Evolutionary conservation across 2,797 vertebrate species (phyloP), one percentile per base, ranked within the genome.

Genomic region (Falco rusticolus): DNA sequence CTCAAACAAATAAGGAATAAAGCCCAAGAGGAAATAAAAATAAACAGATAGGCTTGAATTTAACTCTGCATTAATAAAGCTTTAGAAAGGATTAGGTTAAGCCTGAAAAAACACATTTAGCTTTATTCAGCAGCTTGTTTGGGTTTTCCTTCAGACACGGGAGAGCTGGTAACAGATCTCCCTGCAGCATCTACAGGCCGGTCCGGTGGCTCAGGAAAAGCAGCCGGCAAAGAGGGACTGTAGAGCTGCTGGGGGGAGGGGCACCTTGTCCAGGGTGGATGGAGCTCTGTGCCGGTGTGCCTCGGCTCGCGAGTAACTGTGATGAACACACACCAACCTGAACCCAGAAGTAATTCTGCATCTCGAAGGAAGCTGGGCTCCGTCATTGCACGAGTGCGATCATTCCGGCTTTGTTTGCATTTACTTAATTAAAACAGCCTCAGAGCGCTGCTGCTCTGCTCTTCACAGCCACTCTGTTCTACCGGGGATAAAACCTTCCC

Each of bases 31-130:
- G n/a, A 69, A 77, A 81, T n/a, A 78, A 79, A 94, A 87, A 72
- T 39, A 15, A 83, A 43, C 21, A 53, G 19, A 39, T 7, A 72
- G 59, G 53, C 29, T 60, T 64, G 18, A 79, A 43, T 69, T 79
- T 83, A 84, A 77, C 28, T 53, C 16, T 5, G 43, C 22, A 2
- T 72, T 87, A 64, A 87, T 60, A 61, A 59, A 79, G 79, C 83
- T 93, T 90, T 83, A 43, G 37, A 51, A 82, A 83, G 70, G 68
- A 91, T 94, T 85, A 69, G 22, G 19, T 64, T 83, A 69, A 80
- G 68, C 69, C 85, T 71, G 54, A 34, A 87, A 82, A 79, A 92
- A 79, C 69, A 65, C 75, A 18, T 34, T 81, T 25, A 34, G 43
- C 45, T 84, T 41, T 48, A 47, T 71, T 54, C 48, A 39, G 34